Percentiles rank a stretch among this genome's conserved stretches.
These are phyloP conservation scores for Bombus picipes DNA, from an alignment of 1,140 invertebrate species.

Conservation along the genomic window DNA sequence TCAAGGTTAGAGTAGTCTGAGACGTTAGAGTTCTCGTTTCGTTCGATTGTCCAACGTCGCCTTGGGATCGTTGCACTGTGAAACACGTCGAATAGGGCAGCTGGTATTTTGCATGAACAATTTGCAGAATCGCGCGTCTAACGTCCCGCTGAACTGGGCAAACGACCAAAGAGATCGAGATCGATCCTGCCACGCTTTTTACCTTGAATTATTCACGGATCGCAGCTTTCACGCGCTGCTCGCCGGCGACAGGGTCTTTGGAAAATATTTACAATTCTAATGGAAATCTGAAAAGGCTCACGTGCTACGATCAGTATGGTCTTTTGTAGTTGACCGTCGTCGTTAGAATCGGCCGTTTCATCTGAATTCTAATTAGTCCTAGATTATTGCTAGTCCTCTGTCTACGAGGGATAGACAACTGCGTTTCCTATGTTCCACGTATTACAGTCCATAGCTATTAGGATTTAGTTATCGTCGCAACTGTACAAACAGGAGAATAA, in stretches of 20 bases:
- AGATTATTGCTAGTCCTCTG: background rate
- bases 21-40: background rate
- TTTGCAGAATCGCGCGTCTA: background rate
- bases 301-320: background rate
- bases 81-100: background rate
- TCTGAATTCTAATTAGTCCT: background rate
- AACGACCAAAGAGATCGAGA: background rate
- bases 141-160: background rate
- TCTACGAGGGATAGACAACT: background rate
- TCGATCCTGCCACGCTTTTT: conserved; percentile 10
- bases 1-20: too few species aligned
- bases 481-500: too few species aligned
- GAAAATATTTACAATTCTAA: conserved; percentile 33
- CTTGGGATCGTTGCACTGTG: too few species aligned
- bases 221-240: conserved; percentile 18
- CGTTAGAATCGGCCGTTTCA: background rate
- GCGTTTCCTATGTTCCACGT: background rate
- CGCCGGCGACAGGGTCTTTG: background rate
- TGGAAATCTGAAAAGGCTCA: background rate
- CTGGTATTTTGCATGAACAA: background rate
- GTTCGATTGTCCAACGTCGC: too few species aligned
- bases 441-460: too few species aligned
- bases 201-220: conserved; percentile 28
- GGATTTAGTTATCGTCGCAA: too few species aligned
- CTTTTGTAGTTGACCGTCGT: background rate